Percentiles rank a stretch among this genome's conserved stretches.
Conservation (phyloP, 2,797 vertebrate genomes). For the Sarcoramphus papa region DNA sequence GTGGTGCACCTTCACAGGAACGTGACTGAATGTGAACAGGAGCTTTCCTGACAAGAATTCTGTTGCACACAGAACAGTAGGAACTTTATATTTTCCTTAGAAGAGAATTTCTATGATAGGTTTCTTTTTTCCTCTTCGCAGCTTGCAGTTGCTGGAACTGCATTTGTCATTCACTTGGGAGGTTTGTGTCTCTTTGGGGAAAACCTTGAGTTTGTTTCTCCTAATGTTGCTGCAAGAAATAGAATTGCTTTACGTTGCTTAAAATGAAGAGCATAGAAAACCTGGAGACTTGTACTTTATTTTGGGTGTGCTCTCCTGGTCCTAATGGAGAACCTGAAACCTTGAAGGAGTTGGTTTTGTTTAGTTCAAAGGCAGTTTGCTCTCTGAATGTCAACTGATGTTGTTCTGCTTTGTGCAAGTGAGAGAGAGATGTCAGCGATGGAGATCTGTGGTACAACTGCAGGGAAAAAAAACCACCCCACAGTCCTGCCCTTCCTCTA, state of each 20-base stretch:
- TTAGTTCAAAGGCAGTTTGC: background rate
- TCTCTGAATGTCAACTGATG: background rate
- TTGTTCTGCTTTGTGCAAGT: background rate
- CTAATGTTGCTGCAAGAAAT: fast-evolving
- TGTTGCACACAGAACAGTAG: fast-evolving
- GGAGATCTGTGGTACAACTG: background rate
- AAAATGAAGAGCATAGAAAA: background rate
- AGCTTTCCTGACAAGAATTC: background rate
- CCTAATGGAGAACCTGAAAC: background rate
- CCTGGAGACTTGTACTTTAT: background rate
- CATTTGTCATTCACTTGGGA: background rate
- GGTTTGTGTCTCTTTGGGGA: background rate
- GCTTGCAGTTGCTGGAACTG: background rate
- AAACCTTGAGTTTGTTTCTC: background rate
- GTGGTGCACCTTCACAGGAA: background rate
- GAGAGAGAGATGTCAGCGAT: background rate
- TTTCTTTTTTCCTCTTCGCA: background rate
- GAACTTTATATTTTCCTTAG: background rate
- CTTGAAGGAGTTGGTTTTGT: background rate
- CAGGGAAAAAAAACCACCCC: no score
- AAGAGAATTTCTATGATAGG: background rate
- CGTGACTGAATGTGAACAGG: fast-evolving
- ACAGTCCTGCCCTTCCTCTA: background rate
- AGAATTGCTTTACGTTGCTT: background rate
- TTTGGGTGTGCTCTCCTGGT: background rate